Base-by-base conservation (phyloP, 2,888 invertebrate genomes). In the Ormyrus rosae region DNA sequence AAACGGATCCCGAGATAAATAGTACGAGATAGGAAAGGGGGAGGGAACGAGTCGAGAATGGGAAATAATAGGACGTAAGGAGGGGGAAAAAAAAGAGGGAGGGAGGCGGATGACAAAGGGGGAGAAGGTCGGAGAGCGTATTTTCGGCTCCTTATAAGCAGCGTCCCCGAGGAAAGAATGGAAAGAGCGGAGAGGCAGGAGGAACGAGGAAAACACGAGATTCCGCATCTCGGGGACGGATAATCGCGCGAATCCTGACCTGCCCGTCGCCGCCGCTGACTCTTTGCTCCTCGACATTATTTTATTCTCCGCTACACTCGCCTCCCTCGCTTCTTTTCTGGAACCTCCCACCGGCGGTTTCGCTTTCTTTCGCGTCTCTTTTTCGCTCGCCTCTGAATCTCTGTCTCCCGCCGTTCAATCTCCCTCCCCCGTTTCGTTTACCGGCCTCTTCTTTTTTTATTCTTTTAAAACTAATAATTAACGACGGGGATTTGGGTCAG, bases 1-100 rank as follows among this genome's bases (percentile, higher is more conserved):
- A 73, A 75, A 13, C 72, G 48, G 19, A 70, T 63, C 53, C n/a
- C 19, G 74, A 74, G 65, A 74, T 74, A 74, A 74, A 74, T 74
- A 74, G 69, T n/a, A 64, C 46, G 65, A 79, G 69, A 72, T 55
- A 56, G 53, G 34, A n/a, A 65, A 69, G 45, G 46, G 55, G 65
- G 75, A 34, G 34, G 34, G 70, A 75, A 79, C 73, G 79, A 82
- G 64, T 61, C 69, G 67, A 71, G 65, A 76, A 67, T 67, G 72
- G 72, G 56, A 78, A 68, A 75, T 69, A 72, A 65, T 64, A 63
- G 73, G 65, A 67, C 53, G 51, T 5, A 13, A 48, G 34, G 55
- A 46, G 60, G 45, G 63, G 10, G n/a, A 56, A 67, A 78, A 65
- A 67, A 78, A 60, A 10, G 55, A 56, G 13, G 45, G 56, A 69